These are phyloP conservation scores for Phyllotis vaccarum DNA, from an alignment of 2,797 vertebrate genomes.

Conservation along the genomic window DNA sequence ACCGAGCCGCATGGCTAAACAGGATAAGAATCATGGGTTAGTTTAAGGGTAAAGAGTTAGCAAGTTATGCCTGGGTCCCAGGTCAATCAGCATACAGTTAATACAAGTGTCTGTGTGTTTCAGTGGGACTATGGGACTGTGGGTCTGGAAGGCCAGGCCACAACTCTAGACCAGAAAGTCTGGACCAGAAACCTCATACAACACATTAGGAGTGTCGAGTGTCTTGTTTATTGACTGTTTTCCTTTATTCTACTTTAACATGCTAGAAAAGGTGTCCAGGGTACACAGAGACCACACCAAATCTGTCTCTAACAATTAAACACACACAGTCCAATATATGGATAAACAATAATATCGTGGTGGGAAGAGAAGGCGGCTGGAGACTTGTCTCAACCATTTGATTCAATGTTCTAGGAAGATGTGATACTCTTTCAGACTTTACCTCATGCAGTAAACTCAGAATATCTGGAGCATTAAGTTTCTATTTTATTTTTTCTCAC, in stretches of 20 bases:
- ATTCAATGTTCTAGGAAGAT: slow-evolving; percentile 26
- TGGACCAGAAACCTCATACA: too few relatives aligned
- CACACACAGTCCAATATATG: not conserved
- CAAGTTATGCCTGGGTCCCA: too few relatives aligned
- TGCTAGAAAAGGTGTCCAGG: not conserved
- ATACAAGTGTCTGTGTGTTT: too few relatives aligned
- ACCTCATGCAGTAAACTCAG: not conserved
- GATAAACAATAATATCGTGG: not conserved
- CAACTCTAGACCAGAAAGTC: too few relatives aligned
- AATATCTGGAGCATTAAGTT: slow-evolving; percentile 56
- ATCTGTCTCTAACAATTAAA: not conserved
- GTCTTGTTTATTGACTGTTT: not conserved
- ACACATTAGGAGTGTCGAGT: not conserved
- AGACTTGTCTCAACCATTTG: not conserved
- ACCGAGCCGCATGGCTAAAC: too few relatives aligned
- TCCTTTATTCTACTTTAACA: not conserved
- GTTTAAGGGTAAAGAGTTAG: too few relatives aligned
- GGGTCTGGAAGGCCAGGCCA: too few relatives aligned
- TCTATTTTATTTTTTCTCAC: slow-evolving; percentile 10
- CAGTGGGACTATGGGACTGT: too few relatives aligned
- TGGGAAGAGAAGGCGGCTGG: not conserved
- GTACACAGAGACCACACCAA: not conserved
- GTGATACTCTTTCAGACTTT: not conserved
- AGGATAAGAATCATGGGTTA: too few relatives aligned
- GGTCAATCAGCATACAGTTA: too few relatives aligned